Evolutionary conservation across 2,888 invertebrate genomes (phyloP).

Genomic region (Drosophila paranaensis): DNA sequence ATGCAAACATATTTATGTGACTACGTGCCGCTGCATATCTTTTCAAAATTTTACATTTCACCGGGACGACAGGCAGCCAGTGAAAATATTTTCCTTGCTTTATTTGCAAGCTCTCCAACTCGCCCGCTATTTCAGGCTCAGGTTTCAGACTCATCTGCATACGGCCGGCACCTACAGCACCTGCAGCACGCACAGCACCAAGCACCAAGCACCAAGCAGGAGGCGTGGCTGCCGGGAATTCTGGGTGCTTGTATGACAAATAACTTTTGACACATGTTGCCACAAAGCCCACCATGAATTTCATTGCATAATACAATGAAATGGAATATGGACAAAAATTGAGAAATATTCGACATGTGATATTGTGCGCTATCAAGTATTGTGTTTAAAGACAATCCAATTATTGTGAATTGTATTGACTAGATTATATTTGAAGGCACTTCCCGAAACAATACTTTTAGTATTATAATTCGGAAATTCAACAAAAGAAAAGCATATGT

Average conservation of each 20-base stretch:
- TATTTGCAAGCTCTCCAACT: constrained; percentile 30
- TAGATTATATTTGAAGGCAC: too few species aligned
- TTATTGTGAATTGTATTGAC: neutral
- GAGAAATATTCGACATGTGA: constrained; percentile 26
- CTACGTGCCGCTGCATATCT: constrained; percentile 70
- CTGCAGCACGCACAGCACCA: neutral
- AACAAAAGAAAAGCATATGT: neutral
- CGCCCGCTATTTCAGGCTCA: constrained; percentile 10
- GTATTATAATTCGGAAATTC: constrained; percentile 17
- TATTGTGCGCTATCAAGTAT: neutral
- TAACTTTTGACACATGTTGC: constrained; percentile 67
- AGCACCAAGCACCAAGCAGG: neutral
- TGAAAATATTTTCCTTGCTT: constrained; percentile 48
- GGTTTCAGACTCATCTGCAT: constrained; percentile 48
- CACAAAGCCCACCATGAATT: constrained; percentile 45
- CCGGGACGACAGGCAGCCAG: constrained; percentile 44
- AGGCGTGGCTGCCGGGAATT: neutral
- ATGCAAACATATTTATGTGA: constrained; percentile 71
- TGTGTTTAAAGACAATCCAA: neutral
- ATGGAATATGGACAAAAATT: constrained; percentile 45
- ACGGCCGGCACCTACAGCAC: constrained; percentile 13
- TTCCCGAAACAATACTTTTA: neutral
- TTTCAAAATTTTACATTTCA: constrained; percentile 64
- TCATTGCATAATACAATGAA: constrained; percentile 28
- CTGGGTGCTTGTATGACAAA: constrained; percentile 45